Conservation (phyloP, 2,888 invertebrate species). For the Chydorus sphaericus region DNA sequence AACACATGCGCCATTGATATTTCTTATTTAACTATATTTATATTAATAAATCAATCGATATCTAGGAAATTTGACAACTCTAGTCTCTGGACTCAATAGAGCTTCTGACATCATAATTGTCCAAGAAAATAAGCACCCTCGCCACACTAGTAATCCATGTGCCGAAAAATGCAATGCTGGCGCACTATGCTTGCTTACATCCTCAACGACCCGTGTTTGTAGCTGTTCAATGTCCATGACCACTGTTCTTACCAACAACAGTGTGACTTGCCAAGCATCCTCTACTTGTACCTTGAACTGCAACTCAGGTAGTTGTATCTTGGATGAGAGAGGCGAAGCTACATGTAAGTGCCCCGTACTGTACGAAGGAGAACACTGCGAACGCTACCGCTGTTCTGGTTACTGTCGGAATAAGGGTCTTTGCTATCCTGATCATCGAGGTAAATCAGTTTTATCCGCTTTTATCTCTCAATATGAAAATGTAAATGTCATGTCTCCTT, state of each 20-base stretch:
- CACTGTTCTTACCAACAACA: constrained; percentile 1
- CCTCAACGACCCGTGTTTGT: constrained; percentile 19
- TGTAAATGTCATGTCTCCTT: neutral
- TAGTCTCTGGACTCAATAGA: constrained; percentile 37
- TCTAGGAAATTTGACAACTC: constrained; percentile 31
- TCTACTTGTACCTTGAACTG: constrained; percentile 38
- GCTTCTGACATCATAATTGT: constrained; percentile 50
- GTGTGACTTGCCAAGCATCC: constrained; percentile 14
- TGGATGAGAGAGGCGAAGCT: constrained; percentile 34
- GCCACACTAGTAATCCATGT: constrained; percentile 28
- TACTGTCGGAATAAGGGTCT: constrained; percentile 44
- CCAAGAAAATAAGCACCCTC: constrained; percentile 47
- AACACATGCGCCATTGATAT: neutral
- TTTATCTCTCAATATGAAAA: neutral
- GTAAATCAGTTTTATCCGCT: constrained; percentile 2
- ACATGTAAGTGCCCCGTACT: constrained; percentile 48
- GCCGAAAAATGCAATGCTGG: constrained; percentile 17
- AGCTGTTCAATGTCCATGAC: constrained; percentile 20
- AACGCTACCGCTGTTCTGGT: constrained; percentile 50
- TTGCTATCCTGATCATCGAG: constrained; percentile 23
- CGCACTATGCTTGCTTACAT: constrained; percentile 21
- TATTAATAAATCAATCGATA: neutral
- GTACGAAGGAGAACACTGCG: constrained; percentile 50
- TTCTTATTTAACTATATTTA: neutral
- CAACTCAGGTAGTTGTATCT: constrained; percentile 44